A percentile compares a stretch with the other conserved stretches of the same genome.
phyloP scores from a whole-genome alignment of 92 coral and sea anemone genomes.

The Chrysogorgia sp. region DNA sequence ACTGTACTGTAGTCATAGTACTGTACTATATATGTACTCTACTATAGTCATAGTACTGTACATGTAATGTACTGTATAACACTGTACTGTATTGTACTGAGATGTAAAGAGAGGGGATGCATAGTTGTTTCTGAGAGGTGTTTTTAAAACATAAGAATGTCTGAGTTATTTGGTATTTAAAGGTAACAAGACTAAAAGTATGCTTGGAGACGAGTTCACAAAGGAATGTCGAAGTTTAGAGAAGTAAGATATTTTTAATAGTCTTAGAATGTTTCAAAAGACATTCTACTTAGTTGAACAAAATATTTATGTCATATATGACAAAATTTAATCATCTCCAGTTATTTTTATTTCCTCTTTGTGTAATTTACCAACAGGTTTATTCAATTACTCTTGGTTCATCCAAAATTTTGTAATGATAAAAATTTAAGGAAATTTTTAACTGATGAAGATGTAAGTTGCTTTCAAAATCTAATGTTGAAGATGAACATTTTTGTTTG shows the following conservation, averaged over 20 bases:
- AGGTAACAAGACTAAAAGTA: constrained; percentile 86
- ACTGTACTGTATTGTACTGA: too few species aligned
- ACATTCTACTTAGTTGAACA: too few species aligned
- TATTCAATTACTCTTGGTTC: constrained; percentile 80
- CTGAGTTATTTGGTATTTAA: not conserved
- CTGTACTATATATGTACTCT: too few species aligned
- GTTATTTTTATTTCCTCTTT: too few species aligned
- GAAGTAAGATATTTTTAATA: constrained; percentile 75
- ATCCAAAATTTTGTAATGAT: constrained; percentile 83
- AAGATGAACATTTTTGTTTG: not conserved
- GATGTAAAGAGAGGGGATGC: too few species aligned
- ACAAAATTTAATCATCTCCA: not conserved
- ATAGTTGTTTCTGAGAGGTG: not conserved
- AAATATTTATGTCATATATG: too few species aligned
- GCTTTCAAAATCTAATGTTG: not conserved
- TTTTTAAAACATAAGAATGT: not conserved
- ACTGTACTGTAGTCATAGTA: too few species aligned
- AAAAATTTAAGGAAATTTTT: constrained; percentile 85
- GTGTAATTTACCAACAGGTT: constrained; percentile 55
- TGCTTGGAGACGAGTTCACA: constrained; percentile 91
- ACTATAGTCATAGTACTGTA: too few species aligned
- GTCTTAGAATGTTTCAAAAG: too few species aligned
- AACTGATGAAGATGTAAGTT: constrained; percentile 80
- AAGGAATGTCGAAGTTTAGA: constrained; percentile 89
- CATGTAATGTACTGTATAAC: too few species aligned